Conservation (phyloP, 2,113 vertebrate species). For the Chloropsis hardwickii region DNA sequence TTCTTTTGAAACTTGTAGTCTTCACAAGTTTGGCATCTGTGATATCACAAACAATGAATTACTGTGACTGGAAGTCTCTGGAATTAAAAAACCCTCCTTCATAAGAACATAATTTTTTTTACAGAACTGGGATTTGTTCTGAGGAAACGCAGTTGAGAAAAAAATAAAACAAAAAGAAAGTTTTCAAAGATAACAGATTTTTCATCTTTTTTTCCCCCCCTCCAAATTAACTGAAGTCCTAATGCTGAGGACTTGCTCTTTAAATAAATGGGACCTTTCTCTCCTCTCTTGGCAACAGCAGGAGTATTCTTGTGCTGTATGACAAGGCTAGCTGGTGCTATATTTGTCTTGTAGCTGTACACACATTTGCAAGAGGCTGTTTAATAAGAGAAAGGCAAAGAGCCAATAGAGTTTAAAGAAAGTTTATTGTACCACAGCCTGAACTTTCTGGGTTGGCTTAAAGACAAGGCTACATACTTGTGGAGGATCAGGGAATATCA, state of each 20-base stretch:
- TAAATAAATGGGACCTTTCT: slow-evolving; percentile 65
- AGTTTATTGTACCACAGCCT: slow-evolving; percentile 36
- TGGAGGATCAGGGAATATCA: background rate
- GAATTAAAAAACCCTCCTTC: background rate
- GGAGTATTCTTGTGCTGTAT: slow-evolving; percentile 64
- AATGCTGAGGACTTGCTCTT: slow-evolving; percentile 23
- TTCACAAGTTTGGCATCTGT: slow-evolving; percentile 37
- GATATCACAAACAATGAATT: slow-evolving; percentile 45
- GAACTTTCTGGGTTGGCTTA: slow-evolving; percentile 18
- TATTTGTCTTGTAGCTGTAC: slow-evolving; percentile 64
- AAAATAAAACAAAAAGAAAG: background rate
- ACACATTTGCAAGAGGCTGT: slow-evolving; percentile 26
- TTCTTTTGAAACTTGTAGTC: slow-evolving; percentile 50
- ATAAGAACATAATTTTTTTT: background rate
- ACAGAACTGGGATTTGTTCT: slow-evolving; percentile 17
- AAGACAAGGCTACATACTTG: slow-evolving; percentile 10
- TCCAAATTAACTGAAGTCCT: background rate
- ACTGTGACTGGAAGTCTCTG: slow-evolving; percentile 31
- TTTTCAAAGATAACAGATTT: slow-evolving; percentile 28
- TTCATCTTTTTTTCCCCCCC: background rate
- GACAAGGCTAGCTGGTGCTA: slow-evolving; percentile 56
- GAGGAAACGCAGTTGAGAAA: background rate
- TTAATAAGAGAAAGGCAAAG: slow-evolving; percentile 52
- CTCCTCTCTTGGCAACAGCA: slow-evolving; percentile 56
- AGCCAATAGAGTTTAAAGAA: slow-evolving; percentile 34